Base-by-base conservation (phyloP, 1,140 invertebrate genomes). In the Agraylea sexmaculata region DNA sequence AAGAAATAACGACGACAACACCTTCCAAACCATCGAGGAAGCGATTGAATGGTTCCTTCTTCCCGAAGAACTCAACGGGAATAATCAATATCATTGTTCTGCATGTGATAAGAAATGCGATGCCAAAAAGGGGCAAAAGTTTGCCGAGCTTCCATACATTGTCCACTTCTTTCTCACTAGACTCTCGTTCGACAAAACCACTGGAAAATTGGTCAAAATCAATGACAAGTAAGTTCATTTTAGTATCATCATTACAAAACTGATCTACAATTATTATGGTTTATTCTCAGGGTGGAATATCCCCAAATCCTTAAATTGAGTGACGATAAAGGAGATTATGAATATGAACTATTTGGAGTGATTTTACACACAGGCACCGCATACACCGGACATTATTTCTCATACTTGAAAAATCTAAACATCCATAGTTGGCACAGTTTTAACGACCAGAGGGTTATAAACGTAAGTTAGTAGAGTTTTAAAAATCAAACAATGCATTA, bases 321-420 rank as follows among this genome's bases (percentile, higher is more conserved):
- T 38, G 37, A 16, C 25, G 3, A 55, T 18, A 68, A 65, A 48
- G 85, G 86, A 11, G 81, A 80, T 1, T 86, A 85, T 56, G 59
- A 79, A 8, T 94, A 93, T 61, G 86, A 94, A 57, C 62, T 94
- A 11, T 93, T 89, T 57, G 87, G 86, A 8, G 88, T 93, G 23
- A 90, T 93, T 86, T 85, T 93, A 37, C 90, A 94, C 63, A 87
- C 86, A 21, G 90, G 90, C 5, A 88, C 82, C 66, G 87, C 88
- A 1, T 83, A 81, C 30, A 87, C 87, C 19, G 90, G 90, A 1
- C 90, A 94, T 64, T 94, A 94, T 62, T 94, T 89, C 60, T 88
- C 87, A 13, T 92, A 92, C 51, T 89, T 93, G 29, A 91, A 89
- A 71, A 88, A 90, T 55, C 85, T 88, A 33, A 64, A 71, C 29